Conservation (phyloP, 2,888 invertebrate species). For the Agapostemon virescens region DNA sequence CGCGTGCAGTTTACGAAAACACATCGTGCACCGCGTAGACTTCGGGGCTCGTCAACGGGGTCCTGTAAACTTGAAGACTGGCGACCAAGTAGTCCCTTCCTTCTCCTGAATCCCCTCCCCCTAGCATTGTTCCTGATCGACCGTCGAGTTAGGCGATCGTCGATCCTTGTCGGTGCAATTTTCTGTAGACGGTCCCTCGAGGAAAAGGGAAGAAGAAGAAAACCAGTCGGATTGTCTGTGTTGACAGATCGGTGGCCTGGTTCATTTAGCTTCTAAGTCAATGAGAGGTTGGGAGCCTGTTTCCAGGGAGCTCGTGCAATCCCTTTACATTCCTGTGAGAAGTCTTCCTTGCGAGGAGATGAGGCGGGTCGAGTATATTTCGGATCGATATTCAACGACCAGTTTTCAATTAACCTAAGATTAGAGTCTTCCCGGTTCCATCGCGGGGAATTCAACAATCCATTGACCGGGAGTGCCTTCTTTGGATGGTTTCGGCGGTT, state of each 20-base stretch:
- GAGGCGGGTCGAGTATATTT: constrained; percentile 28
- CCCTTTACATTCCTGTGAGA: constrained; percentile 58
- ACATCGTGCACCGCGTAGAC: background rate
- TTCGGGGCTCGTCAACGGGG: background rate
- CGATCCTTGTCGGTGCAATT: constrained; percentile 4
- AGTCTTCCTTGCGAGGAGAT: constrained; percentile 57
- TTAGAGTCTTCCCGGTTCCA: constrained; percentile 25
- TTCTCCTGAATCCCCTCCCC: too few relatives aligned
- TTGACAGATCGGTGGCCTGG: background rate
- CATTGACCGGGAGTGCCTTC: constrained; percentile 63
- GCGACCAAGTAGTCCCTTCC: background rate
- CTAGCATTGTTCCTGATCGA: constrained; percentile 40
- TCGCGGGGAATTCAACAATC: constrained; percentile 6
- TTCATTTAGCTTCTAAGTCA: constrained; percentile 20
- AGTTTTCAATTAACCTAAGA: constrained; percentile 27
- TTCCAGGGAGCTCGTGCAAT: constrained; percentile 62
- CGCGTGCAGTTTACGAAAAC: background rate
- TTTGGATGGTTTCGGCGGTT: constrained; percentile 31
- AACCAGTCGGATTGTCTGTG: too few relatives aligned
- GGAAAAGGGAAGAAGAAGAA: background rate
- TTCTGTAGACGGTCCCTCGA: background rate
- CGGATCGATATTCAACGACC: constrained; percentile 18
- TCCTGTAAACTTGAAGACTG: constrained; percentile 4
- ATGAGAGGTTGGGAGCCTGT: constrained; percentile 17
- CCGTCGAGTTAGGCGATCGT: constrained; percentile 6